Conservation (phyloP, 2,888 invertebrate genomes). For the Phyto melanocephala region DNA sequence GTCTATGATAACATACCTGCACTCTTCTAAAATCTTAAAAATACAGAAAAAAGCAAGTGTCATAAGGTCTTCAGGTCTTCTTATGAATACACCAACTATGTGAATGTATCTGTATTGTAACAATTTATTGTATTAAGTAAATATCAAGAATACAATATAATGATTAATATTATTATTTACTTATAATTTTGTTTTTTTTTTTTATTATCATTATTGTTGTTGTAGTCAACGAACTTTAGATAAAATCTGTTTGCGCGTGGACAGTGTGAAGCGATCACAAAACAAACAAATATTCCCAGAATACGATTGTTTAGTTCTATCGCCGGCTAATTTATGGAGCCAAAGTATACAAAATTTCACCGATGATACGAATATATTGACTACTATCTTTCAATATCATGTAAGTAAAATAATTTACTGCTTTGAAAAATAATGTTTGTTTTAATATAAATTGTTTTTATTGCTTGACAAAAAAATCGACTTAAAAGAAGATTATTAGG, state of each 20-base stretch:
- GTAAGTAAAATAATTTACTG: constrained; percentile 79
- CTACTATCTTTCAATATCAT: constrained; percentile 90
- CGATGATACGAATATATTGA: constrained; percentile 88
- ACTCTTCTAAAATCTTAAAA: no score
- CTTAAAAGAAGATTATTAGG: no score
- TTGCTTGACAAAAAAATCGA: no score
- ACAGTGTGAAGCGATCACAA: constrained; percentile 84
- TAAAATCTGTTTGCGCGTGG: constrained; percentile 91
- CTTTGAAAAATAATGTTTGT: background rate
- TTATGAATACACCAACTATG: no score
- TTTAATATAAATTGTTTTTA: background rate
- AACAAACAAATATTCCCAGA: constrained; percentile 88
- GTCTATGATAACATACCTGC: no score
- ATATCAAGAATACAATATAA: background rate
- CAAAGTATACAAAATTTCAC: constrained; percentile 89
- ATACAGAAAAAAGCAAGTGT: no score
- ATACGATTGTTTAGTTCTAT: constrained; percentile 93
- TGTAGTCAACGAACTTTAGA: constrained; percentile 85
- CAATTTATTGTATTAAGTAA: constrained; percentile 15
- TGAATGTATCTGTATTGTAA: constrained; percentile 21
- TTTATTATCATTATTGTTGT: constrained; percentile 65
- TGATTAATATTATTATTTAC: constrained; percentile 44
- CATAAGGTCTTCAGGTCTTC: no score
- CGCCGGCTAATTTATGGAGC: constrained; percentile 96
- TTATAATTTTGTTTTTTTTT: constrained; percentile 1